Conservation (phyloP, 2,888 invertebrate genomes). For the Tiliacea aurago region DNA sequence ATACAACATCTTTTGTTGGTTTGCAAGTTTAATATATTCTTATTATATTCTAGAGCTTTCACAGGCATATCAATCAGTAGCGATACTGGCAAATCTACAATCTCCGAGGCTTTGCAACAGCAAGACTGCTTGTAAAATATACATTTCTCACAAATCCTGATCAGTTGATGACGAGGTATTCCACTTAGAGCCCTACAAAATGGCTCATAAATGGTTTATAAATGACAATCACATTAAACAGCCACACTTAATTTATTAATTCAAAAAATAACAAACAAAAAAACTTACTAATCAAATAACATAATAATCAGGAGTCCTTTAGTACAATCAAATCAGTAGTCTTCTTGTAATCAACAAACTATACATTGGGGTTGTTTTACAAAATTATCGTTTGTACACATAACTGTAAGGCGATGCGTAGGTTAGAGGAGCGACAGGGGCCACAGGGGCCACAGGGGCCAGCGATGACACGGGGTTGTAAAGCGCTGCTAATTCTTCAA, state of each 20-base stretch:
- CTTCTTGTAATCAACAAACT: background rate
- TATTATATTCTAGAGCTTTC: background rate
- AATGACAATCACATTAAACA: slow-evolving; percentile 39
- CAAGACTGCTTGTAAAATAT: background rate
- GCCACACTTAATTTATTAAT: slow-evolving; percentile 26
- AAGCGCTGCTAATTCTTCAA: slow-evolving; percentile 69
- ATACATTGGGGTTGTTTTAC: background rate
- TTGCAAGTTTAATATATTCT: background rate
- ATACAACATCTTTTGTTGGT: background rate
- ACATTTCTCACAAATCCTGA: background rate
- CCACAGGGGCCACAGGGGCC: slow-evolving; percentile 29
- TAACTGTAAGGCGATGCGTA: slow-evolving; percentile 66
- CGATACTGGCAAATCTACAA: background rate
- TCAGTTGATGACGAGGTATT: background rate
- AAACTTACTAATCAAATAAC: too few relatives aligned
- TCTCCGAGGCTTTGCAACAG: background rate
- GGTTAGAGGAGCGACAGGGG: slow-evolving; percentile 29
- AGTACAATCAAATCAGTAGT: slow-evolving; percentile 2
- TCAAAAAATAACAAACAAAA: slow-evolving; percentile 29
- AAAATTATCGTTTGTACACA: slow-evolving; percentile 48
- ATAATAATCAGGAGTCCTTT: slow-evolving; percentile 13
- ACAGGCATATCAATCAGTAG: background rate
- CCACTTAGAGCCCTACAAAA: too few relatives aligned
- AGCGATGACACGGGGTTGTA: slow-evolving; percentile 63
- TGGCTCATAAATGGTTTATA: background rate